Conservation (phyloP, 64 coral and sea anemone genomes). For the Dendrophyllia cribrosa region DNA sequence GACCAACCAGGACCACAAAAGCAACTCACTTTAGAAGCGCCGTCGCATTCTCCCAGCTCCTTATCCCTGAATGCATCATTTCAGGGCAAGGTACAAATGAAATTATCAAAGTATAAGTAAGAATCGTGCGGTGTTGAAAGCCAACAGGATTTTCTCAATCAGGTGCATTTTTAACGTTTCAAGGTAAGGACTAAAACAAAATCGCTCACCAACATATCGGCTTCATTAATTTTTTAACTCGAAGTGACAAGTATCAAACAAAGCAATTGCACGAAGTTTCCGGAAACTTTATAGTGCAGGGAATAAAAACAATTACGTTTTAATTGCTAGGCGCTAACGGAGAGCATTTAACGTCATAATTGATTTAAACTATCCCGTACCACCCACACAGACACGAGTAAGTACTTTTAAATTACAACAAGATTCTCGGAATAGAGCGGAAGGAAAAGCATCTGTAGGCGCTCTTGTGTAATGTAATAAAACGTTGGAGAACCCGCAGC, state of each 20-base stretch:
- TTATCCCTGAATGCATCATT: too few species aligned
- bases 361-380: constrained; percentile 20
- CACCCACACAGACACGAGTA: constrained; percentile 39
- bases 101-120: too few species aligned
- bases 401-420: constrained; percentile 41
- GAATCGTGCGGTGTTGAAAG: too few species aligned
- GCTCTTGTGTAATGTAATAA: constrained; percentile 4
- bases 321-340: constrained; percentile 29
- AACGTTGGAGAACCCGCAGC: constrained; percentile 9
- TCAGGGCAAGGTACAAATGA: too few species aligned
- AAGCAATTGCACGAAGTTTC: constrained; percentile 22
- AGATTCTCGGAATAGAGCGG: background rate
- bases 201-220: too few species aligned
- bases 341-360: constrained; percentile 29
- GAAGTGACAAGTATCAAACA: background rate
- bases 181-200: too few species aligned
- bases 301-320: constrained; percentile 28
- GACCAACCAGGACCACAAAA: too few species aligned
- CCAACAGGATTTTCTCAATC: too few species aligned
- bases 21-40: too few species aligned
- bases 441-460: constrained; percentile 9
- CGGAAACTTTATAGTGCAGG: background rate
- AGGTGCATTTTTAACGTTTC: too few species aligned
- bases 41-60: too few species aligned
- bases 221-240: too few species aligned